Base-by-base conservation (phyloP, 1,140 invertebrate species). In the Lordiphosa collinella region DNA sequence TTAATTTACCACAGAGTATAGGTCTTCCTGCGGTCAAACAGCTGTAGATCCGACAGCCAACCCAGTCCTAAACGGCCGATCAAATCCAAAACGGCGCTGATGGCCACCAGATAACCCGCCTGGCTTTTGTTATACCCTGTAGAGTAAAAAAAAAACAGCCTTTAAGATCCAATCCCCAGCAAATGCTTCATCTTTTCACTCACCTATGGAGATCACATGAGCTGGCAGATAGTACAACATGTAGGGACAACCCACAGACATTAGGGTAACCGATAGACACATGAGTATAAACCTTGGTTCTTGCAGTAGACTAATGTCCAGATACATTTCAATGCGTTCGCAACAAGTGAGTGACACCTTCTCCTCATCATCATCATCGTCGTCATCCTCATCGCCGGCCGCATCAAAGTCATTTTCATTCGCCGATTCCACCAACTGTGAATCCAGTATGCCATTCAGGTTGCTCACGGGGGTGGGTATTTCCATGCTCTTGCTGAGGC, bases 181-280 rank as follows among this genome's bases (percentile, higher is more conserved):
- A 9, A 11, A 40, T 9, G 8, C 11, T 14, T 8, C 36, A 13
- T 2, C 8, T 11, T 12, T 10, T 8, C 2, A 50, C 52, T 18
- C 53, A 89, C 88, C 88, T n/a, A 90, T 90, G 0, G 91, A 91
- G 10, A 93, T 91, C 0, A 93, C 93, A 70, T 94, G 93, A 0
- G 94, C 93, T 1, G 94, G 94, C 37, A 95, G 84, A 79, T 94
- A 94, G 75, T 94, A 94, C 4, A 95, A 80, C 87, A 94, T 93
- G 70, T 94, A 94, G 0, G 94, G 94, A 13, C 93, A 94, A 4
- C 93, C 94, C 3, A 93, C 93, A 0, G 93, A 94, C 93, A 94
- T 94, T 1, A 94, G 89, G 4, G 92, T 93, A 7, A 94, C 94
- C 4, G 93, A 94, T 1, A 92, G 89, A 53, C 93, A 93, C 88